phyloP scores from a whole-genome alignment of 2,797 vertebrate species.

The Podarcis lilfordi region DNA sequence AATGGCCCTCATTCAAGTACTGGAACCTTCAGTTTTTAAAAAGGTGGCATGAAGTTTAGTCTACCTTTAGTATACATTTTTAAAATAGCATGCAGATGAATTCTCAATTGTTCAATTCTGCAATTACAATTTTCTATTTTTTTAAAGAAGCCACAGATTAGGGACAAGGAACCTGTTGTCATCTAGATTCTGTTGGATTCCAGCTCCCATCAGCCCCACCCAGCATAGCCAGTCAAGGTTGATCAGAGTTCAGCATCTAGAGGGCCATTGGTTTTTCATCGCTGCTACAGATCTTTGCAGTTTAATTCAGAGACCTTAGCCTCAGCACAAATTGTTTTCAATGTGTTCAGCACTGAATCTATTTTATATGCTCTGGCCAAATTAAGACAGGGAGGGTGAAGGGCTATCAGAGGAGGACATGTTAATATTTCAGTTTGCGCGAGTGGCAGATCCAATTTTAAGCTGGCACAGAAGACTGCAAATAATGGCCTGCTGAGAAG shows the following conservation, averaged over 20 bases:
- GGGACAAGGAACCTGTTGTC: too few relatives aligned
- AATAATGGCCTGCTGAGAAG: constrained; percentile 61
- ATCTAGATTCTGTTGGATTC: too few relatives aligned
- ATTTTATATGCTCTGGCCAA: constrained; percentile 53
- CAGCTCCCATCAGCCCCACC: too few relatives aligned
- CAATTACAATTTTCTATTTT: constrained; percentile 6
- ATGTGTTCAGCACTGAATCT: constrained; percentile 36
- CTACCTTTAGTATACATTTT: not conserved
- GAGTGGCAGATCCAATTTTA: constrained; percentile 61
- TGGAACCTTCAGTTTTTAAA: not conserved
- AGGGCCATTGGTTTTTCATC: too few relatives aligned
- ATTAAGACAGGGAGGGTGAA: constrained; percentile 15
- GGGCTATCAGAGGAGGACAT: constrained; percentile 47
- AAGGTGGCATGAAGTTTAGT: not conserved
- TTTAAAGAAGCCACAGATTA: not conserved
- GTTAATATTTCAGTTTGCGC: constrained; percentile 62
- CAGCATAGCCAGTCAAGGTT: too few relatives aligned
- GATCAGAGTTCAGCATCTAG: too few relatives aligned
- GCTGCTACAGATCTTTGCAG: not conserved
- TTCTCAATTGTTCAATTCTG: not conserved
- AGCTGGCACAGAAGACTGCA: constrained; percentile 58
- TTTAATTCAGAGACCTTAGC: constrained; percentile 11
- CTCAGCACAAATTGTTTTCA: constrained; percentile 32
- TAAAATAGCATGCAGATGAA: not conserved
- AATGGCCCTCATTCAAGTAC: too few relatives aligned